Conservation (phyloP, 2,797 vertebrate genomes). For the Morus bassanus region DNA sequence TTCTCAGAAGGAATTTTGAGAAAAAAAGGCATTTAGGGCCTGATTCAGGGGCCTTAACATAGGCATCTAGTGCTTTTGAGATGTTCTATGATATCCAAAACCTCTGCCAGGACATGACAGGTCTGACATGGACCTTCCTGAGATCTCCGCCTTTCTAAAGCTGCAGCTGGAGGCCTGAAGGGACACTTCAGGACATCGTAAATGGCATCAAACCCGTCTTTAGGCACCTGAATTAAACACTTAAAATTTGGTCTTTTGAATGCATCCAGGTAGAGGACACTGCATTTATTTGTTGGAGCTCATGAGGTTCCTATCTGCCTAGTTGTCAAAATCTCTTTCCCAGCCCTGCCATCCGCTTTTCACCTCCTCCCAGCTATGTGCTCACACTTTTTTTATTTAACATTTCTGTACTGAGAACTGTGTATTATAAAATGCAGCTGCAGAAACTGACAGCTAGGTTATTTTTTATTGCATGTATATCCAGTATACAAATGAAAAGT, state of each 20-base stretch:
- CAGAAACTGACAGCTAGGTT: not conserved
- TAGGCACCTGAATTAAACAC: not conserved
- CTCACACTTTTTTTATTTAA: slow-evolving; percentile 27
- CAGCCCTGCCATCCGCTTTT: not conserved
- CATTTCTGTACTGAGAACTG: not conserved
- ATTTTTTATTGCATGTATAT: not conserved
- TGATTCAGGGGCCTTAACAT: not conserved
- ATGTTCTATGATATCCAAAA: not conserved
- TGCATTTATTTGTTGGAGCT: not conserved
- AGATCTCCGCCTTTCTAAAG: not conserved
- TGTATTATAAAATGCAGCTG: not conserved
- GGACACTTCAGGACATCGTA: not conserved
- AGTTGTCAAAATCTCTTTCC: slow-evolving; percentile 6
- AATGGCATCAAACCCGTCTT: not conserved
- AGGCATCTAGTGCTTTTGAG: not conserved
- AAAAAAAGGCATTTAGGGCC: not conserved
- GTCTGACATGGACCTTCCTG: not conserved
- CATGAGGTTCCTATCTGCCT: not conserved
- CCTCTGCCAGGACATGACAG: not conserved
- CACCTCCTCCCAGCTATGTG: not conserved
- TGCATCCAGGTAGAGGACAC: not conserved
- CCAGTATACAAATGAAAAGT: not conserved
- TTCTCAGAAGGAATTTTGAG: not conserved
- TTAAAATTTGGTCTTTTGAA: not conserved
- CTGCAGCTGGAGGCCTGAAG: not conserved